Evolutionary conservation across 1,140 invertebrate species (phyloP), one percentile per base, ranked within the genome.

Genomic region (Macrosteles quadrilineatus): DNA sequence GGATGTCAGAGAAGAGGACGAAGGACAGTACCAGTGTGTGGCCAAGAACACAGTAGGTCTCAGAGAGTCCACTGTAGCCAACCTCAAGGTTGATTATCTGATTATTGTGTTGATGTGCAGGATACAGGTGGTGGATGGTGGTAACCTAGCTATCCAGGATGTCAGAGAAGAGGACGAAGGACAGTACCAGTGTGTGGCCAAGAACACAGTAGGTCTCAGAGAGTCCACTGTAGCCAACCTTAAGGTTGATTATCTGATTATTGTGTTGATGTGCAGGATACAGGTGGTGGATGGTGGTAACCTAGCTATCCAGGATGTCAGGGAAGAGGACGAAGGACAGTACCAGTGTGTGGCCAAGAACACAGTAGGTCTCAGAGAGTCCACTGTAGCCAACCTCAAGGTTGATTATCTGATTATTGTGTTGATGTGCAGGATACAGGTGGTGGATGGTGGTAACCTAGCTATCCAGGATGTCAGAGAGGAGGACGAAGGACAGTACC

Each of bases 301-400:
- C 81, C 85, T 96, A 67, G 87, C 91, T 63, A 92, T 96, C 75
- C 89, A 91, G 78, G 89, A 94, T 80, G 87, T 91, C 1, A 85
- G 89, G 75, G 87, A 90, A 79, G 86, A 85, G 66, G 94, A 97
- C 79, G 88, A 90, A 75, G 94, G 94, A 63, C 84, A 88, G 76
- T 97, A 95, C 81, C 88, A 91, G 73, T 97, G 94, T 78, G 83
- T 94, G 47, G 94, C 93, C 4, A 87, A 88, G 76, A 96, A 96
- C 83, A 87, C 90, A 17, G 94, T 91, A 12, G 94, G 92, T 30
- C 85, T 87, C 12, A 84, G 91, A 76, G 91, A 94, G 78, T 93
- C 91, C 43, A 78, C 83, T 2, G 80, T 88, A 9, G 93, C 92
- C 21, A 85, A 87, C 53, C 82, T 97, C 19, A 88, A 87, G 81